A percentile compares a stretch with the other conserved stretches of the same genome.
Conservation (phyloP, 2,888 invertebrate genomes). For the Ceriagrion tenellum region DNA sequence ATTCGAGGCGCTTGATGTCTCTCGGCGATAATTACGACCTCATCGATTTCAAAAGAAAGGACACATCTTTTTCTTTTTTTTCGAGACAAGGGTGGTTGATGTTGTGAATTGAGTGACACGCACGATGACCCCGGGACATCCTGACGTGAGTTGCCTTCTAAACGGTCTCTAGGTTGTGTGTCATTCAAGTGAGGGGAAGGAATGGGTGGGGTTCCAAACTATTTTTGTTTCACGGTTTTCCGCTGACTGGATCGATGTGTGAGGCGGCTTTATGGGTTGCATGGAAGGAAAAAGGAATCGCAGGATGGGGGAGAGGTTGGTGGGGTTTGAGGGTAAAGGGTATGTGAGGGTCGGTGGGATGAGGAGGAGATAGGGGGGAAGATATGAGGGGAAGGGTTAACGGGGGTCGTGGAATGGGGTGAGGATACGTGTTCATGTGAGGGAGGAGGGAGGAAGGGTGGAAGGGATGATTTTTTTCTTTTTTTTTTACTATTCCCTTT, state of each 20-base stretch:
- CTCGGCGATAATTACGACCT: no score
- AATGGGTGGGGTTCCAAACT: conserved; percentile 56
- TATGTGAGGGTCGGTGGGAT: not conserved
- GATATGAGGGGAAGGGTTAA: no score
- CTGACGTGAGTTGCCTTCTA: not conserved
- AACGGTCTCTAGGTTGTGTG: not conserved
- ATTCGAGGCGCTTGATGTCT: no score
- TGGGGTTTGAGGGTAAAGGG: no score
- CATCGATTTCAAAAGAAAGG: no score
- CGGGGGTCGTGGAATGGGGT: not conserved
- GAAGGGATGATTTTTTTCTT: not conserved
- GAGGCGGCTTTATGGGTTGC: conserved; percentile 55
- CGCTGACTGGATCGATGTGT: conserved; percentile 63
- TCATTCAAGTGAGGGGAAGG: not conserved
- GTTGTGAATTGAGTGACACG: not conserved
- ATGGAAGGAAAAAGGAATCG: conserved; percentile 50
- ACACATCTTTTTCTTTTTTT: no score
- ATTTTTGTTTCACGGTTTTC: conserved; percentile 67
- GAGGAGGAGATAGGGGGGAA: not conserved
- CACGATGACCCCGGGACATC: not conserved
- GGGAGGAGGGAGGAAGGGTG: not conserved
- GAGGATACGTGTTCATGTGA: not conserved
- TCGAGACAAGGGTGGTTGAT: not conserved
- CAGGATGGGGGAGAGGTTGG: not conserved
- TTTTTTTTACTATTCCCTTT: no score